Conservation (phyloP, 2,797 vertebrate genomes). For the Melanotaenia nigrans region DNA sequence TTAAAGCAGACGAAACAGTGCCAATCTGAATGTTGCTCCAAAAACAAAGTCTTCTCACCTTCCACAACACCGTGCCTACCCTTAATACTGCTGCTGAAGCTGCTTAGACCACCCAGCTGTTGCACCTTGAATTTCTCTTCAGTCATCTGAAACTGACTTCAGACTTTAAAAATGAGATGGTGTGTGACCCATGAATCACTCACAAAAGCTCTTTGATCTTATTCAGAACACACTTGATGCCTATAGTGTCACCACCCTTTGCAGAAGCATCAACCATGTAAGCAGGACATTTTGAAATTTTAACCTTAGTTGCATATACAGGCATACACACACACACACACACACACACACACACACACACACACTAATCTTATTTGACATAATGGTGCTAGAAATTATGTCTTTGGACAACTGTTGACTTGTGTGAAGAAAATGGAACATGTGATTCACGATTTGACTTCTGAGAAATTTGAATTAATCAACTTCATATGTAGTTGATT, state of each 20-base stretch:
- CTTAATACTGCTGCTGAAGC: background rate
- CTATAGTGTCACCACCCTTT: slow-evolving; percentile 7
- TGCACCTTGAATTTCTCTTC: slow-evolving; percentile 28
- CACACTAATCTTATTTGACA: slow-evolving; percentile 49
- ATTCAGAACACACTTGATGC: slow-evolving; percentile 16
- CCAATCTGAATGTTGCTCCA: background rate
- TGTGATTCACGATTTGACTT: slow-evolving; percentile 14
- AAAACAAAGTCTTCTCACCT: background rate
- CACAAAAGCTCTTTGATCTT: slow-evolving; percentile 55
- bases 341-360: slow-evolving; percentile 1
- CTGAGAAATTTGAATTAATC: slow-evolving; percentile 10
- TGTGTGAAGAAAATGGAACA: slow-evolving; percentile 6
- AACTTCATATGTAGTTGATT: slow-evolving; percentile 1
- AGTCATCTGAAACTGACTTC: slow-evolving; percentile 38
- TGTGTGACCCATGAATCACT: slow-evolving; percentile 15
- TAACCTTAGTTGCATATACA: slow-evolving; percentile 21
- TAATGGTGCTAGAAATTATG: slow-evolving; percentile 47
- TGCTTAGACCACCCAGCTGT: slow-evolving; percentile 31
- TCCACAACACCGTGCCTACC: background rate
- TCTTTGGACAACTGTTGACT: slow-evolving; percentile 40
- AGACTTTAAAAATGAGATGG: slow-evolving; percentile 39
- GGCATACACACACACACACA: background rate
- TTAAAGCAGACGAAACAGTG: no score
- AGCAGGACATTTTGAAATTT: slow-evolving; percentile 31
- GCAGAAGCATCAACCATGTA: slow-evolving; percentile 27